Evolutionary conservation across 2,888 invertebrate genomes (phyloP).

Genomic region (Netelia inedita): DNA sequence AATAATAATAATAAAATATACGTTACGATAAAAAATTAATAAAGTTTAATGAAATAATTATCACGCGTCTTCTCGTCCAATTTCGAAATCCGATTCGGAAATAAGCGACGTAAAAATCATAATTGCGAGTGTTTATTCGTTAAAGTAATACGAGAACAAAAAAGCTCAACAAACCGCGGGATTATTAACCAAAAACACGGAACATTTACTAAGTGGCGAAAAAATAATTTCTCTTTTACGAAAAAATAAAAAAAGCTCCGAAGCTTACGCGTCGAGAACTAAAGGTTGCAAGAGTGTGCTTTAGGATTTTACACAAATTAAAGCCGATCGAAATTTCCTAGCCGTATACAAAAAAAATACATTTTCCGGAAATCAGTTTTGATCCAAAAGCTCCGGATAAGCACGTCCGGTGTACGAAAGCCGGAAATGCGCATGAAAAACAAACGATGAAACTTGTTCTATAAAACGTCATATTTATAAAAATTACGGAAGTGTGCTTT

Average conservation of each 20-base stretch:
- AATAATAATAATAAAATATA: no score
- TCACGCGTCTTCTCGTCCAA: not conserved
- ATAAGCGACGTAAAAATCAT: not conserved
- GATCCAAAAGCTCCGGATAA: not conserved
- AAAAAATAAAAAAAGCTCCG: not conserved
- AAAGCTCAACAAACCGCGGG: not conserved
- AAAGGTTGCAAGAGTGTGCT: not conserved
- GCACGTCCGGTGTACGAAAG: not conserved
- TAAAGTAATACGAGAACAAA: not conserved
- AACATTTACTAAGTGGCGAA: not conserved
- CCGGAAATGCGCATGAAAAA: slow-evolving; percentile 2
- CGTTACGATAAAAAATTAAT: no score
- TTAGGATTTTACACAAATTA: not conserved
- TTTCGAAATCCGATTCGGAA: not conserved
- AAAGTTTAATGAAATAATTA: not conserved
- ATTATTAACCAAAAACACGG: not conserved
- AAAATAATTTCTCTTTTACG: no score
- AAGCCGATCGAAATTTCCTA: not conserved
- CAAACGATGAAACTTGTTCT: not conserved
- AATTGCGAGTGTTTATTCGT: not conserved
- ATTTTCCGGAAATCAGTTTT: not conserved
- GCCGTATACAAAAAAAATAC: not conserved
- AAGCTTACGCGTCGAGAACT: not conserved
- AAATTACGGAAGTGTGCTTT: not conserved
- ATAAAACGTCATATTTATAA: no score